Evolutionary conservation across 2,113 vertebrate species (phyloP), one percentile per base, ranked within the genome.

Genomic region (Corythaixoides concolor): DNA sequence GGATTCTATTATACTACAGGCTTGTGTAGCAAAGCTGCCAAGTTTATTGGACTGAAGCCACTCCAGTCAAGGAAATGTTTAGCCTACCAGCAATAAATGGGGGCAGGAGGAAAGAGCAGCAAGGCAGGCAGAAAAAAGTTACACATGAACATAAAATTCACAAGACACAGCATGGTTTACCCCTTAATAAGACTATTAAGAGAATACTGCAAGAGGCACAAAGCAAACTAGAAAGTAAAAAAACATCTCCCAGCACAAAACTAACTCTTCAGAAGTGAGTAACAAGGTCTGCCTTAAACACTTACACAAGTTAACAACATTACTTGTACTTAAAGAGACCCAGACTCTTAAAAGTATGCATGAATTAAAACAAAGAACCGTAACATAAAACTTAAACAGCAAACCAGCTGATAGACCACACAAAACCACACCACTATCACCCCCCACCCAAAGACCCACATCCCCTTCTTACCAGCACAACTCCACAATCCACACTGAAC

Each of bases 321-420:
- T 26, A 22, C 37, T 15, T 12, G 17, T 24, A 24, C 30, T 49
- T 21, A 6, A 11, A 56, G 72, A 84, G 30, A 32, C 41, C 19
- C 16, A n/a, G 27, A 1, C 24, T 20, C 16, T 14, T 14, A n/a
- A 77, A 76, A 62, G 4, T 0, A 0, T 5, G 7, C 20, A 27
- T 3, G 5, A 55, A 45, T n/a, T 21, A 50, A 73, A 92, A 52
- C 16, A 83, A 83, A 47, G 5, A 68, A 12, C 19, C 39, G 45
- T 2, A 24, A 23, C 23, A 76, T 7, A 20, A 26, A n/a, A 62
- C 12, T 0, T 23, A 60, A 66, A 3, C 0, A 12, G 10, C 7
- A 35, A 8, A 5, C 12, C 52, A 75, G 17, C 22, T 20, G 14
- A 27, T 7, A 50, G 21, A 19, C 1, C 9, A 3, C 63, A 15